These are phyloP conservation scores for Coluber constrictor DNA, from an alignment of 2,797 vertebrate species.

Conservation along the genomic window DNA sequence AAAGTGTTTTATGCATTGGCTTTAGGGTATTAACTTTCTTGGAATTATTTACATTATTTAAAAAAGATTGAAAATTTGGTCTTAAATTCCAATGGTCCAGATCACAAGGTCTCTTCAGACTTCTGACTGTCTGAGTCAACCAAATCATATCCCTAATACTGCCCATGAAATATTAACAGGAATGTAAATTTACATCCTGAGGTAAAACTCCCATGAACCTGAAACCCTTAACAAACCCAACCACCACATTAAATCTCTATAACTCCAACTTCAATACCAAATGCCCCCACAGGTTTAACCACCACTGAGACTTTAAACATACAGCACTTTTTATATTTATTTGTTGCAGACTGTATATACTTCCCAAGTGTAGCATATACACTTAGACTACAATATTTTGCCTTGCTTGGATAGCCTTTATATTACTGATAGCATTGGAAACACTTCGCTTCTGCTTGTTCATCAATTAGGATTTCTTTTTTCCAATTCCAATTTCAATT, in stretches of 20 bases:
- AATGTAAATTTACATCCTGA: background rate
- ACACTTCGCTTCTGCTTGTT: too few relatives aligned
- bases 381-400: too few relatives aligned
- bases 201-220: background rate
- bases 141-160: background rate
- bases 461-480: background rate
- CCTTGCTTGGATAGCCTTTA: background rate
- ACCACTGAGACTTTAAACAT: too few relatives aligned
- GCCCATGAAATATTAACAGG: background rate
- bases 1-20: background rate
- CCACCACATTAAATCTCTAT: background rate
- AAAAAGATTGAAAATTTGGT: background rate
- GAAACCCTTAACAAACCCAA: background rate
- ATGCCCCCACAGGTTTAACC: too few relatives aligned
- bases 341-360: too few relatives aligned
- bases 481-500: background rate
- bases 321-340: too few relatives aligned
- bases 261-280: too few relatives aligned
- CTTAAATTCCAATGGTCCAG: background rate
- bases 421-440: background rate
- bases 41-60: background rate
- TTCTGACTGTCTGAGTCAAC: background rate
- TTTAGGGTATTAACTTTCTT: background rate
- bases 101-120: background rate
- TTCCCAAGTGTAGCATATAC: too few relatives aligned